These are phyloP conservation scores for Cepaea nemoralis DNA, from an alignment of 1,140 invertebrate species.

Conservation along the genomic window DNA sequence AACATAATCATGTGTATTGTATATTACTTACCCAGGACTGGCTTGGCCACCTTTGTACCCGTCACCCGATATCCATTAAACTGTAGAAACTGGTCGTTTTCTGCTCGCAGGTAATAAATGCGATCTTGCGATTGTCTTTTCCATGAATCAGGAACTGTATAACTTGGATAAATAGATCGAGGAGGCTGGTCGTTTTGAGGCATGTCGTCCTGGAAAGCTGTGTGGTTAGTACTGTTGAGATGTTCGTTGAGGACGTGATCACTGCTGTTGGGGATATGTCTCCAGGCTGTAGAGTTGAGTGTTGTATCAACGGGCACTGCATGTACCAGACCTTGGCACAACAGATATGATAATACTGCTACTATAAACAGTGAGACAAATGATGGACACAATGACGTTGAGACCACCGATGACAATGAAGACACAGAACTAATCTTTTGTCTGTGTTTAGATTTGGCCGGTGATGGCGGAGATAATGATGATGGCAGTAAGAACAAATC, in stretches of 20 bases:
- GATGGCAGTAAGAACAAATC: neutral
- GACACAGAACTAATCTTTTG: neutral
- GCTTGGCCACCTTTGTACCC: neutral
- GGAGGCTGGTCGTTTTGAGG: constrained; percentile 11
- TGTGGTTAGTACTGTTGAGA: neutral
- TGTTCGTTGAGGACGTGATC: neutral
- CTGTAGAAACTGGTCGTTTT: constrained; percentile 17
- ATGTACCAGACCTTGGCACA: neutral
- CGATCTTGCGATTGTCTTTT: constrained; percentile 1
- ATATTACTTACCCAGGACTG: neutral
- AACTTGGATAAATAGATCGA: neutral
- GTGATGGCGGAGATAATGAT: neutral
- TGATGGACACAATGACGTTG: neutral
- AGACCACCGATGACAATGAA: neutral
- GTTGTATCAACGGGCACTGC: neutral
- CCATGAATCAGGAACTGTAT: neutral
- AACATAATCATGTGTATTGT: too few species aligned
- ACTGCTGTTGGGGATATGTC: neutral
- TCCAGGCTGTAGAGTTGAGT: neutral
- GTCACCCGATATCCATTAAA: neutral
- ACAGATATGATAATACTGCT: neutral
- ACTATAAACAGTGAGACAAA: neutral
- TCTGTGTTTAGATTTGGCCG: neutral
- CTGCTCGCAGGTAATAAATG: neutral
- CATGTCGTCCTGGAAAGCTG: neutral